These are phyloP conservation scores for Phalacrocorax pelagicus DNA, from an alignment of 2,113 vertebrate species.

Conservation along the genomic window DNA sequence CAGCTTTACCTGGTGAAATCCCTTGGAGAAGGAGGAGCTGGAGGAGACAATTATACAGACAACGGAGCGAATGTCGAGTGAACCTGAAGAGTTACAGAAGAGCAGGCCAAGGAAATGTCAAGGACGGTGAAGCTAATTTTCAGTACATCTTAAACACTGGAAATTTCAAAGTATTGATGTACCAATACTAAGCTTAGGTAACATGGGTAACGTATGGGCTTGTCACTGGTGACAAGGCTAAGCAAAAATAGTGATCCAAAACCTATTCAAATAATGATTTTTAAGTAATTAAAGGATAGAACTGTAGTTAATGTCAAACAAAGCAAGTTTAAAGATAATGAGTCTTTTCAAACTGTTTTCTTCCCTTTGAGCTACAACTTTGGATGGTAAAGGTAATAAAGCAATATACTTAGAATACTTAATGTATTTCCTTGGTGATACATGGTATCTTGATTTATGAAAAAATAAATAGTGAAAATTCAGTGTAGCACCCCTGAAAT, in stretches of 20 bases:
- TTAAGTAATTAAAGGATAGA: background rate
- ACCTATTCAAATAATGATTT: background rate
- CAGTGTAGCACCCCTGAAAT: background rate
- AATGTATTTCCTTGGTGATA: background rate
- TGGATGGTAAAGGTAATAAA: background rate
- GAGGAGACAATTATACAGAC: fast-evolving
- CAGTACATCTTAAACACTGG: background rate
- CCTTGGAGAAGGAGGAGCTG: background rate
- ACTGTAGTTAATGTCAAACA: background rate
- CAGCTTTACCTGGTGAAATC: background rate
- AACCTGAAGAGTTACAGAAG: background rate
- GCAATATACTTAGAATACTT: background rate
- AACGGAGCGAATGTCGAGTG: background rate
- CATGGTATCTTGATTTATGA: background rate
- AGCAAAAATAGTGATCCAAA: background rate
- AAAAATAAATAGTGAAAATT: background rate
- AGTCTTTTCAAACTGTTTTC: background rate
- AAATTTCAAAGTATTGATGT: background rate
- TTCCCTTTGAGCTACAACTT: background rate
- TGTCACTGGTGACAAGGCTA: background rate
- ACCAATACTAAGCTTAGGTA: background rate
- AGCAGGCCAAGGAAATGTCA: background rate
- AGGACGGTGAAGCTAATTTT: background rate
- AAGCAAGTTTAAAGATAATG: background rate
- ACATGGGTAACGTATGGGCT: background rate